Base-by-base conservation (phyloP, 1,140 invertebrate species). In the Tetramorium simillimum region DNA sequence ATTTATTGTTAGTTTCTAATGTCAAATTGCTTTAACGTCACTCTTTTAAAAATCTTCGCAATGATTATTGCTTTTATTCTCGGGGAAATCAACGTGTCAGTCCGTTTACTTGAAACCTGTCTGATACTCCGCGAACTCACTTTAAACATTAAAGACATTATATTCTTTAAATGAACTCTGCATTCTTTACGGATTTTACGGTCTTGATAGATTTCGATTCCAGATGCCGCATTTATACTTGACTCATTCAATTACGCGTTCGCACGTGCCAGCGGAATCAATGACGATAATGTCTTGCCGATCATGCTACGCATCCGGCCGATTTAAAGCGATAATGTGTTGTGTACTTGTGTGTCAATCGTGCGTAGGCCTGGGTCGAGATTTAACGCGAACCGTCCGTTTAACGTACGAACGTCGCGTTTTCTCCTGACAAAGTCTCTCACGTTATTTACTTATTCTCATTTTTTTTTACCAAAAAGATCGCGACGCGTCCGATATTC, bases 261-360 rank as follows among this genome's bases (percentile, higher is more conserved):
- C 40, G 37, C 69, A 49, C 40, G 33, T 70, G 28, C 7, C 65
- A 51, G 37, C 37, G 28, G 6, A 58, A 58, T 72, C 18, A 53
- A 46, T 40, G 33, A 40, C 12, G 37, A 72, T 21, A 49, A 72
- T 46, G 18, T 63, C 33, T 4, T 14, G 53, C 24, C 69, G 24
- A 37, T 84, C 24, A 43, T 62, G 70, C 80, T 46, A 72, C 43
- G 65, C 69, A 82, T 82, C 33, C 46, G 62, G 53, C 69, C 69
- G 80, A 84, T 84, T 84, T 75, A 28, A 84, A 84, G 80, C 80
- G 80, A 84, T 73, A 72, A 10, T 82, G 6, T 85, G 53, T 60
- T 84, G 69, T 89, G 73, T 92, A 63, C 82, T 62, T 24, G 63
- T 81, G 65, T 89, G 77, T 91, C 28, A 63, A 70, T 75, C 75